phyloP scores from a whole-genome alignment of 2,797 vertebrate species.

The Microtus obscurus region DNA sequence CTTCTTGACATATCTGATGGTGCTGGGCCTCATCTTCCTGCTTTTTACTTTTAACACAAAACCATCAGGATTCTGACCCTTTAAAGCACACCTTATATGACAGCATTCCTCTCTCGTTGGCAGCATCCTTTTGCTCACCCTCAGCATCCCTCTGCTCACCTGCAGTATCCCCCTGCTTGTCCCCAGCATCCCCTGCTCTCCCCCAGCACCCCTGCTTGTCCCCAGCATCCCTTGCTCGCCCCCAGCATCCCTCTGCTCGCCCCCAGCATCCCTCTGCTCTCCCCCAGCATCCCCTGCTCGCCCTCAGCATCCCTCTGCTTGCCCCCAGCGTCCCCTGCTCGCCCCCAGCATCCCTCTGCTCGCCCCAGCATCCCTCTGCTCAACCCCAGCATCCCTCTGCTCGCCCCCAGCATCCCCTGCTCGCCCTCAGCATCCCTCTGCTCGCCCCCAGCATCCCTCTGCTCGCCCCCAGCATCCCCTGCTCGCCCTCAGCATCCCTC shows the following conservation, averaged over 20 bases:
- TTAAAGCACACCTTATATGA: not conserved
- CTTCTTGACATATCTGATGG: not conserved
- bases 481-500: no score
- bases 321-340: not conserved
- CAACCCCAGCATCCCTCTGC: not conserved
- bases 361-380: no score
- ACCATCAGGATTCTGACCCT: not conserved
- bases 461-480: no score
- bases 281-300: no score
- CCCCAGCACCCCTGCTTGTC: accelerated
- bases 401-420: no score
- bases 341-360: no score
- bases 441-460: no score
- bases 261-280: no score
- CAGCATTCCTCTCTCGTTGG: not conserved
- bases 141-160: no score
- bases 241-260: no score
- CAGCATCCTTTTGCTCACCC: accelerated
- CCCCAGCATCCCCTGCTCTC: no score
- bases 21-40: not conserved
- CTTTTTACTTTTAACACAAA: conserved; percentile 12
- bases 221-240: no score
- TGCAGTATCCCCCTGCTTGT: accelerated
- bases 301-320: not conserved
- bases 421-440: accelerated